Evolutionary conservation across 1,140 invertebrate genomes (phyloP).

Genomic region (Prorops nasuta): DNA sequence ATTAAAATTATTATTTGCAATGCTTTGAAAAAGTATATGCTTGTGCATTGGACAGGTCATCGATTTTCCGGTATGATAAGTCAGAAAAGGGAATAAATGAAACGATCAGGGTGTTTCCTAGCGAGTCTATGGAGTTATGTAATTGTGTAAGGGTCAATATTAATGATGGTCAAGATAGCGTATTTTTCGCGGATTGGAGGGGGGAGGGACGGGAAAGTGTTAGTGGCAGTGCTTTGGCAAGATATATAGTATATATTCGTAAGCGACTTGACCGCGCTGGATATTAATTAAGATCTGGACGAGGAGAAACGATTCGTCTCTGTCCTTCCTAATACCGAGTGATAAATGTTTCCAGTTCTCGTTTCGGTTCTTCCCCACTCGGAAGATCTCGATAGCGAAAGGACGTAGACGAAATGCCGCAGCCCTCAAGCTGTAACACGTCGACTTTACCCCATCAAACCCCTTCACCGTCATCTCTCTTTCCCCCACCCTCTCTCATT

Average conservation of each 20-base stretch:
- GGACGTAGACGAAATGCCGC: too few relatives aligned
- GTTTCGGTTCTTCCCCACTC: not conserved
- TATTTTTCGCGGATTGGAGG: not conserved
- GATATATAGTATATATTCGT: too few relatives aligned
- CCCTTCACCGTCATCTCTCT: not conserved
- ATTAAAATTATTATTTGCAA: too few relatives aligned
- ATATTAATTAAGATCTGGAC: conserved; percentile 5
- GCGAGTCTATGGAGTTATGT: not conserved
- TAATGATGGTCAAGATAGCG: not conserved
- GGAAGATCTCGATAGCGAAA: conserved; percentile 4
- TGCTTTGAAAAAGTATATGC: too few relatives aligned
- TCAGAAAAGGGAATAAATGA: not conserved
- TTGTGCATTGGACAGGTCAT: too few relatives aligned
- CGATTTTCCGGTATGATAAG: too few relatives aligned
- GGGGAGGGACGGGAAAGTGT: not conserved
- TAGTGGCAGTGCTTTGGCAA: too few relatives aligned
- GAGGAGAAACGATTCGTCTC: conserved; percentile 11
- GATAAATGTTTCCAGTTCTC: conserved; percentile 19
- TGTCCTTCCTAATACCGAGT: conserved; percentile 15
- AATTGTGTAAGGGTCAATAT: not conserved
- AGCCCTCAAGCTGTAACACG: too few relatives aligned
- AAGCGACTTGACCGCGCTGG: not conserved
- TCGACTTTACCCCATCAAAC: not conserved
- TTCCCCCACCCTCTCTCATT: not conserved
- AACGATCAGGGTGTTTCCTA: not conserved